phyloP scores from a whole-genome alignment of 2,797 vertebrate species.

The Cossypha caffra region DNA sequence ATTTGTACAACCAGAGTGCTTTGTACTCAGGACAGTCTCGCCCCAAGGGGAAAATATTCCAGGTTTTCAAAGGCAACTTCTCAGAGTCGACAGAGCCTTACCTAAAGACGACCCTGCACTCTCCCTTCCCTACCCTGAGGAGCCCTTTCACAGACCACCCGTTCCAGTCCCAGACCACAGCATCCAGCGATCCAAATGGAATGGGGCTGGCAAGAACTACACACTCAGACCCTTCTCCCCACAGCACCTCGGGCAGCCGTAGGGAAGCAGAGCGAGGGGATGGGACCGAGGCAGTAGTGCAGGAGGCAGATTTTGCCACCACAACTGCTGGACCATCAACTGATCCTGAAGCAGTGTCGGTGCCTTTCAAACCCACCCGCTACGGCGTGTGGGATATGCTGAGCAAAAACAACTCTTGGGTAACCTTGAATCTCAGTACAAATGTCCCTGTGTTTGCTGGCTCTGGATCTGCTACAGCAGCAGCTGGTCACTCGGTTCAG shows the following conservation, averaged over 20 bases:
- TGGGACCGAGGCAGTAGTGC: not conserved
- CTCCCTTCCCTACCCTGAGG: slow-evolving; percentile 57
- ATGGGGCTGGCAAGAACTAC: slow-evolving; percentile 74
- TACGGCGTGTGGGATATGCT: slow-evolving; percentile 63
- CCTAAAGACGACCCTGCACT: slow-evolving; percentile 61
- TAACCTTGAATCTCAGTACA: slow-evolving; percentile 67
- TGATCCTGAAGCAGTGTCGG: slow-evolving; percentile 65
- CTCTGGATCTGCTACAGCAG: slow-evolving; percentile 50
- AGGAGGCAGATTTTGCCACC: slow-evolving; percentile 19
- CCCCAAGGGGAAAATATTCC: slow-evolving; percentile 73
- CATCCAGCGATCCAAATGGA: slow-evolving; percentile 70
- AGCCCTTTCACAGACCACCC: slow-evolving; percentile 48
- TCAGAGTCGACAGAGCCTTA: slow-evolving; percentile 69
- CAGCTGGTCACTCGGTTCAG: slow-evolving; percentile 42
- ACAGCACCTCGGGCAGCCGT: slow-evolving; percentile 61
- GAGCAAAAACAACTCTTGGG: slow-evolving; percentile 74
- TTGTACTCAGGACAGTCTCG: slow-evolving; percentile 67
- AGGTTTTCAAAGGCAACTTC: slow-evolving; percentile 76
- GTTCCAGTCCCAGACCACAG: slow-evolving; percentile 41
- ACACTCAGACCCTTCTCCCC: slow-evolving; percentile 6
- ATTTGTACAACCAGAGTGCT: slow-evolving; percentile 70
- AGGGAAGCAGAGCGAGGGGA: slow-evolving; percentile 15
- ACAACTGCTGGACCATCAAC: slow-evolving; percentile 53
- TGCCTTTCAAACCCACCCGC: slow-evolving; percentile 77
- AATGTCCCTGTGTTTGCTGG: slow-evolving; percentile 68